phyloP scores from a whole-genome alignment of 2,113 vertebrate genomes.

The Spheniscus mendiculus region DNA sequence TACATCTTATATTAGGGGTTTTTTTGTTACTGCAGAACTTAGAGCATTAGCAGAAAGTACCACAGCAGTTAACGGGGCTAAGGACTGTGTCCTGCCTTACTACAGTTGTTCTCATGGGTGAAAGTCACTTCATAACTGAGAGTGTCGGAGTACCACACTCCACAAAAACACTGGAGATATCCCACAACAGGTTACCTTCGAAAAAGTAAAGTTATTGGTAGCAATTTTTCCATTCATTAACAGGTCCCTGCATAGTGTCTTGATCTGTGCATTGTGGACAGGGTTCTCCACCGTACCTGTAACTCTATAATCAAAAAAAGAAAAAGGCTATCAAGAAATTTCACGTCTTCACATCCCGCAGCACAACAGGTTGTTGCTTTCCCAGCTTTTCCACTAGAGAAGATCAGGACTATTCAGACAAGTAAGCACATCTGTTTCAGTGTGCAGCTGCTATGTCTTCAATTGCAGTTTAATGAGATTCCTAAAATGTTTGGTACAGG shows the following conservation, averaged over 20 bases:
- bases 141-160: neutral
- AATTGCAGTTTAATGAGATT: slow-evolving; percentile 62
- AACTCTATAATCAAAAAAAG: neutral
- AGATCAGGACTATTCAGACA: slow-evolving; percentile 51
- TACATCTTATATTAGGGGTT: neutral
- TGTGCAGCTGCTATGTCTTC: slow-evolving; percentile 66
- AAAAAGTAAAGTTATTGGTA: neutral
- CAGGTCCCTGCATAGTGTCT: neutral
- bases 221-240: neutral
- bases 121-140: neutral
- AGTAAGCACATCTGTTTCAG: slow-evolving; percentile 67
- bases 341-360: neutral
- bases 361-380: neutral
- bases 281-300: neutral
- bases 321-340: neutral
- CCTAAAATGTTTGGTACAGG: slow-evolving; percentile 68
- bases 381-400: slow-evolving; percentile 37
- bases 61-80: neutral
- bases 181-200: neutral
- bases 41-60: neutral
- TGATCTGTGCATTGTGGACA: neutral
- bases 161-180: neutral
- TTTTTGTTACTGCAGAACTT: neutral
- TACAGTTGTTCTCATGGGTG: neutral
- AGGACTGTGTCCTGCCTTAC: neutral